phyloP scores from a whole-genome alignment of 2,888 invertebrate genomes.

The Amphipoea lucens region DNA sequence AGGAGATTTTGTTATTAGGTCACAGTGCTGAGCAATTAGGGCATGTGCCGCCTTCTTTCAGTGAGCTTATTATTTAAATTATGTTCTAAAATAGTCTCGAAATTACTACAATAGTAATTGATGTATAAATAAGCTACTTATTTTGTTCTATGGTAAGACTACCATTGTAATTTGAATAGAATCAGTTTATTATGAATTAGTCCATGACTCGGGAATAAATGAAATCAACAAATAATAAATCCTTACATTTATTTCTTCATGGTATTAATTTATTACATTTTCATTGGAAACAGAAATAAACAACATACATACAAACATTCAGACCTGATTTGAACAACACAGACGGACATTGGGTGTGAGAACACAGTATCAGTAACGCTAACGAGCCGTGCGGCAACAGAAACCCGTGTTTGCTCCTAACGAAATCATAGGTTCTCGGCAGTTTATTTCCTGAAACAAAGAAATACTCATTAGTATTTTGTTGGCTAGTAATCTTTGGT shows the following conservation, averaged over 20 bases:
- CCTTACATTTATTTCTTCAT: constrained; percentile 84
- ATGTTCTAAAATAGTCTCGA: constrained; percentile 39
- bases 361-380: constrained; percentile 65
- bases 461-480: constrained; percentile 29
- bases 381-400: constrained; percentile 66
- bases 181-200: constrained; percentile 50
- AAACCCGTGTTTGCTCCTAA: constrained; percentile 77
- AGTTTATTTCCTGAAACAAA: constrained; percentile 85
- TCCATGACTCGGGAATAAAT: constrained; percentile 76
- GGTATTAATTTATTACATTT: constrained; percentile 82
- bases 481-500: not conserved
- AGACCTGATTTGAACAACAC: constrained; percentile 83
- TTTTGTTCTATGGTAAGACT: constrained; percentile 52
- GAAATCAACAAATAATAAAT: constrained; percentile 83
- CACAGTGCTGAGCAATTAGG: constrained; percentile 50
- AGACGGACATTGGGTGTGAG: constrained; percentile 81
- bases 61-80: constrained; percentile 52
- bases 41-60: constrained; percentile 31
- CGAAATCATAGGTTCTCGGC: constrained; percentile 59
- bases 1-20: constrained; percentile 69
- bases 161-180: constrained; percentile 48
- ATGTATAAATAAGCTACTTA: constrained; percentile 31
- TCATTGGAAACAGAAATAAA: constrained; percentile 85
- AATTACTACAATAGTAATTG: constrained; percentile 52
- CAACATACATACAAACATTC: constrained; percentile 83